These are phyloP conservation scores for Enteromius radiatus DNA, from an alignment of 2,797 vertebrate genomes.

Conservation along the genomic window DNA sequence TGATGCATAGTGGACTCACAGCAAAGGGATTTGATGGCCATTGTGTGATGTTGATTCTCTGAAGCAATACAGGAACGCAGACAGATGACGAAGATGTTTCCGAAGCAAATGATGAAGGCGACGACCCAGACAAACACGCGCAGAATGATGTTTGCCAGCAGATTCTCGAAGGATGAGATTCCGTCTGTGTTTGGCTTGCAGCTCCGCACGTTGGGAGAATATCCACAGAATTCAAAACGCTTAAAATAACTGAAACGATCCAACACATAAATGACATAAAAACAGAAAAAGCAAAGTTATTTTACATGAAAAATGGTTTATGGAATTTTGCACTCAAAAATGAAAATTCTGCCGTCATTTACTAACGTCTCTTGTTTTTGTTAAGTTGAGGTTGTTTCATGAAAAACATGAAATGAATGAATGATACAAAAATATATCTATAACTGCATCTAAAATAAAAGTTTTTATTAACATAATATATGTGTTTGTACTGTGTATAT, in stretches of 20 bases:
- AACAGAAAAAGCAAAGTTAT: background rate
- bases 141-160: conserved; percentile 73
- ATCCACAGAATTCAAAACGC: conserved; percentile 73
- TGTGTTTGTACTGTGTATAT: too few species aligned
- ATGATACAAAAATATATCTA: background rate
- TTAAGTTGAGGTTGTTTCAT: background rate
- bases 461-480: too few species aligned
- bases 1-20: conserved; percentile 64
- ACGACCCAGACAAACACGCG: conserved; percentile 74
- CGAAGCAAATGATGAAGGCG: conserved; percentile 71
- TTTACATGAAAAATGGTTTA: background rate
- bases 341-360: background rate
- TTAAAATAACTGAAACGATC: conserved; percentile 70
- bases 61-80: conserved; percentile 65
- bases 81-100: conserved; percentile 72
- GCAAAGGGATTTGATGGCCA: conserved; percentile 76
- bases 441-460: too few species aligned
- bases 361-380: background rate
- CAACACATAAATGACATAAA: conserved; percentile 5
- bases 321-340: background rate
- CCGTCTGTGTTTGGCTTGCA: conserved; percentile 75
- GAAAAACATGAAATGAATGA: background rate
- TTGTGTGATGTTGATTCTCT: conserved; percentile 68
- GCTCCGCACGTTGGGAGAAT: conserved; percentile 72
- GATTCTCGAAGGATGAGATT: conserved; percentile 75